Base-by-base conservation (phyloP, 37 sponge, comb jelly and placozoan genomes). In the Agelas oroides region DNA sequence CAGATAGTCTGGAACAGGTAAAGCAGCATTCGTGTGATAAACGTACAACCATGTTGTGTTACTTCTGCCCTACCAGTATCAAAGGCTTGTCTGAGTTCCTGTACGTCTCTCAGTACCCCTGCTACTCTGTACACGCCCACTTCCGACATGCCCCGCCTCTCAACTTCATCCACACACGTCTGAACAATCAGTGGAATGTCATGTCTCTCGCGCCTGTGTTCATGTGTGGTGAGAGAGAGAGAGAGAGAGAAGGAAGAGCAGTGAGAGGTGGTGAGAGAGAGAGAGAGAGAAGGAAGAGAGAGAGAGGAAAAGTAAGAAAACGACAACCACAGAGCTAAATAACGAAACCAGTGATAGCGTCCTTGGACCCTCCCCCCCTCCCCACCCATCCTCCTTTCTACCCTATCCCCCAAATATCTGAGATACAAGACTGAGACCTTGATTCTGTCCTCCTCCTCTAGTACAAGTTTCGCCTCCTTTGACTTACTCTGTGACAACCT, bases 91-190 rank as follows among this genome's bases (percentile, higher is more conserved):
- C 90, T 88, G 53, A 96, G 81, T 34, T 87, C 91, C 25, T 84
- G 62, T 58, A 96, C 87, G 46, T 96, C 96, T n/a, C 94, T 77
- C 37, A 90, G 72, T 0, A 93, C 87, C 19, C 96, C 96, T 28
- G 89, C 91, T n/a, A 96, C 89, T 21, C 96, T 69, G 78, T 96
- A 96, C 21, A 96, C 88, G n/a, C 96, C 96, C 19, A 90, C 89
- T 53, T 96, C 96, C 13, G 59, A 28, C 76, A 96, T 35, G 23
- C 94, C 95, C 72, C 96, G 77, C 83, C 80, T 90, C 85, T 96
- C 96, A 54, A 96, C 83, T 46, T 96, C 96, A 74, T 93, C 91
- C 2, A 93, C 84, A 75, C 96, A 96, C 38, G 90, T 93, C 64
- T 89, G 86, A 6, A 96, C 94, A 23, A 93, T 84, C 12, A 89